phyloP scores from a whole-genome alignment of 1,140 invertebrate genomes.

The Ectropis grisescens region DNA sequence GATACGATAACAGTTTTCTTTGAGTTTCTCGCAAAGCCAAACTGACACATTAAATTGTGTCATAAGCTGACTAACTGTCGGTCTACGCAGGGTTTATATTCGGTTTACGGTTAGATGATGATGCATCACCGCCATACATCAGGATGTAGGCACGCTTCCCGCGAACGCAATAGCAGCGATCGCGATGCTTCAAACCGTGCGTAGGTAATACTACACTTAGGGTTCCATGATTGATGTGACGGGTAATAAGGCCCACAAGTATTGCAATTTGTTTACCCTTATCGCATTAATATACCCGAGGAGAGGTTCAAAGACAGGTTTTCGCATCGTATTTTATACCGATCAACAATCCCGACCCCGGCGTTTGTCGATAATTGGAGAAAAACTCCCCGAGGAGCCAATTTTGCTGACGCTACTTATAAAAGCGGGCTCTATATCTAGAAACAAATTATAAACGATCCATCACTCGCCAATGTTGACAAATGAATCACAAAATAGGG shows the following conservation, averaged over 20 bases:
- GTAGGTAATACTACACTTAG: conserved; percentile 40
- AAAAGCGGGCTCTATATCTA: conserved; percentile 15
- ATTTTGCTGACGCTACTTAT: conserved; percentile 36
- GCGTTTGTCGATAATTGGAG: conserved; percentile 43
- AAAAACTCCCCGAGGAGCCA: conserved; percentile 51
- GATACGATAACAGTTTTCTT: conserved; percentile 22
- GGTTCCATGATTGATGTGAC: conserved; percentile 64
- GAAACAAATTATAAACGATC: conserved; percentile 42
- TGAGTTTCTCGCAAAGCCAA: conserved; percentile 5
- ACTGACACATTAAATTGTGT: too few species aligned
- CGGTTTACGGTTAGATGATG: too few species aligned
- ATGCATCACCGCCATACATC: too few species aligned
- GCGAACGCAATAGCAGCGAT: conserved; percentile 5
- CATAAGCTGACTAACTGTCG: too few species aligned
- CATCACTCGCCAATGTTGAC: conserved; percentile 28
- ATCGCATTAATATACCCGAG: conserved; percentile 44
- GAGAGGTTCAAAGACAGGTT: conserved; percentile 29
- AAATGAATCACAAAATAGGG: conserved; percentile 19
- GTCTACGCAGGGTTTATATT: too few species aligned
- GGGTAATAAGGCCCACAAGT: conserved; percentile 59
- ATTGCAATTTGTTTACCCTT: conserved; percentile 67
- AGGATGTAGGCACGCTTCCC: too few species aligned
- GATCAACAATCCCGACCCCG: conserved; percentile 39
- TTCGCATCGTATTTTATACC: conserved; percentile 43
- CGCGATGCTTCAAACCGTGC: conserved; percentile 21